These are phyloP conservation scores for Teinopalpus imperialis DNA, from an alignment of 2,888 invertebrate genomes.

Conservation along the genomic window DNA sequence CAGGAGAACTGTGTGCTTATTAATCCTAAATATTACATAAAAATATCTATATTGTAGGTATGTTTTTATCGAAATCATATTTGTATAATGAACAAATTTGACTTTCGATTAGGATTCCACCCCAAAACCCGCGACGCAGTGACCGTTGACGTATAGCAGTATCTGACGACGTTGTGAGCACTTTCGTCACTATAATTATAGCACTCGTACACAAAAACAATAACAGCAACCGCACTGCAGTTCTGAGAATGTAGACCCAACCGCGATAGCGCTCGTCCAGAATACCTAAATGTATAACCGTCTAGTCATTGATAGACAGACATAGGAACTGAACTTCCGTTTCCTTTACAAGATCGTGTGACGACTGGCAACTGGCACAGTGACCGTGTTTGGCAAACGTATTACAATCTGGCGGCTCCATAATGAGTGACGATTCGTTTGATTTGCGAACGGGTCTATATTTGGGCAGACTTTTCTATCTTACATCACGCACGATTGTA, in stretches of 20 bases:
- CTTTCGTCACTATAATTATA: too few species aligned
- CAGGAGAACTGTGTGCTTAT: too few species aligned
- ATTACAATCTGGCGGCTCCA: not conserved
- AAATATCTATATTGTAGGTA: too few species aligned
- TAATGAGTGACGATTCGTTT: not conserved
- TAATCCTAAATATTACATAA: too few species aligned
- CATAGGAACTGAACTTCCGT: constrained; percentile 31
- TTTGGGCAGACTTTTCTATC: not conserved
- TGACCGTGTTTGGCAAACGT: not conserved
- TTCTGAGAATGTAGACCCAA: constrained; percentile 29
- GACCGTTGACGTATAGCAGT: too few species aligned
- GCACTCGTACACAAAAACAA: too few species aligned
- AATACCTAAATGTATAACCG: constrained; percentile 23
- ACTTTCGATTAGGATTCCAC: too few species aligned
- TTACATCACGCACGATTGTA: not conserved
- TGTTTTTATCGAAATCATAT: too few species aligned
- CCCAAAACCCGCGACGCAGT: too few species aligned
- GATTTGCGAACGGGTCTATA: constrained; percentile 1
- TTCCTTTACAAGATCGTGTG: constrained; percentile 24
- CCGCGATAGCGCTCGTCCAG: constrained; percentile 14
- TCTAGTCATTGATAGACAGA: constrained; percentile 15
- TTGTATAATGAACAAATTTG: too few species aligned
- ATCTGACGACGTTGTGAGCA: too few species aligned
- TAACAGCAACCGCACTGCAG: constrained; percentile 10
- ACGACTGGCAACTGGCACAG: constrained; percentile 6